Evolutionary conservation across 2,888 invertebrate genomes (phyloP).

Genomic region (Steinernema carpocapsae): DNA sequence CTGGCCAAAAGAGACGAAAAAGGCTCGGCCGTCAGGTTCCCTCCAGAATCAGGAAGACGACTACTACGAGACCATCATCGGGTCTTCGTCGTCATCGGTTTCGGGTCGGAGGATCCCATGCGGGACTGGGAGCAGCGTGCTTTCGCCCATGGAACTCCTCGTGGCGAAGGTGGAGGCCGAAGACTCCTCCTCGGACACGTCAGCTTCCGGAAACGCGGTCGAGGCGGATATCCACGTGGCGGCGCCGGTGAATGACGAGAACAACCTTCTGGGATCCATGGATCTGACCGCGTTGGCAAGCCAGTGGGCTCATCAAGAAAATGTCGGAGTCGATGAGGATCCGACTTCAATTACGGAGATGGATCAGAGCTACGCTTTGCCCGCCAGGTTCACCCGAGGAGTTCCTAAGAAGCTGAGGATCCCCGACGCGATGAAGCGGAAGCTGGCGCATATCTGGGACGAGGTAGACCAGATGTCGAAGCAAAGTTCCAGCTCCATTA

Average conservation of each 20-base stretch:
- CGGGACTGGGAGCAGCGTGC: background rate
- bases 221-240: background rate
- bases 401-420: background rate
- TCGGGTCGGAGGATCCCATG: background rate
- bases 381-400: no score
- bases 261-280: background rate
- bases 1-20: background rate
- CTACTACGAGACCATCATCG: constrained; percentile 11
- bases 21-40: background rate
- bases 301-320: background rate
- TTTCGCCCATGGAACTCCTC: constrained; percentile 17
- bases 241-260: constrained; percentile 6
- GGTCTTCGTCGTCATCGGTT: background rate
- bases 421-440: background rate
- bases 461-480: background rate
- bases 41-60: no score
- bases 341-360: background rate
- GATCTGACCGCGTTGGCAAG: constrained; percentile 6
- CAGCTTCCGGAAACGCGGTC: constrained; percentile 16
- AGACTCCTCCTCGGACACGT: constrained; percentile 15
- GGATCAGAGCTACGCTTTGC: background rate
- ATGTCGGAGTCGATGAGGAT: background rate
- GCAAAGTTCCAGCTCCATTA: background rate
- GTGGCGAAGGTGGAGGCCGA: constrained; percentile 24
- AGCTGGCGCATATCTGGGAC: background rate